Evolutionary conservation across 2,888 invertebrate genomes (phyloP).

Genomic region (Tineola bisselliella): DNA sequence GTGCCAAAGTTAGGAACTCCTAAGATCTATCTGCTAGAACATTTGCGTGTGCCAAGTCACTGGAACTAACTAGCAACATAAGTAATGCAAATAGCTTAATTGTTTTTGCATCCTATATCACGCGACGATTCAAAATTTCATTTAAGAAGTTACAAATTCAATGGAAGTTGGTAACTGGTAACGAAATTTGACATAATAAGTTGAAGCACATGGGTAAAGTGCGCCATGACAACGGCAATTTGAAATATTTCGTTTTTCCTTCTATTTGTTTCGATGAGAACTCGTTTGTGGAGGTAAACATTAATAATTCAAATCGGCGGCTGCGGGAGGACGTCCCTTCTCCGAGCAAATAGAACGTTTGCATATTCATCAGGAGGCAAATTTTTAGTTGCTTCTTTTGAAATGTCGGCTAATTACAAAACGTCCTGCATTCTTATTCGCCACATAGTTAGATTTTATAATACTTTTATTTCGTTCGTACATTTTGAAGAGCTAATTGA

Average conservation of each 20-base stretch:
- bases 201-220: neutral
- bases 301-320: conserved; percentile 34
- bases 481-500: neutral
- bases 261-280: conserved; percentile 14
- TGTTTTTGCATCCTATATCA: conserved; percentile 28
- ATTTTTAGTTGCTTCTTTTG: conserved; percentile 22
- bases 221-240: neutral
- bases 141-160: neutral
- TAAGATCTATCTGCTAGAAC: conserved; percentile 29
- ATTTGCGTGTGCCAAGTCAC: conserved; percentile 23
- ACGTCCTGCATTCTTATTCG: conserved; percentile 11
- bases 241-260: conserved; percentile 10
- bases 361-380: conserved; percentile 33
- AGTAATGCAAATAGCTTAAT: conserved; percentile 44
- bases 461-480: neutral
- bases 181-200: neutral
- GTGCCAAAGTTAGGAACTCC: conserved; percentile 39
- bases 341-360: conserved; percentile 23
- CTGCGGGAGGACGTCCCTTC: conserved; percentile 16
- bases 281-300: conserved; percentile 19
- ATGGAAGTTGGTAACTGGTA: neutral
- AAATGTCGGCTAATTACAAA: conserved; percentile 26
- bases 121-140: neutral
- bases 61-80: conserved; percentile 13
- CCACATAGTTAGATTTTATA: neutral